Percentiles rank a stretch among this genome's conserved stretches.
Evolutionary conservation across 2,797 vertebrate species (phyloP).

Genomic region (Lacerta bilineata): DNA sequence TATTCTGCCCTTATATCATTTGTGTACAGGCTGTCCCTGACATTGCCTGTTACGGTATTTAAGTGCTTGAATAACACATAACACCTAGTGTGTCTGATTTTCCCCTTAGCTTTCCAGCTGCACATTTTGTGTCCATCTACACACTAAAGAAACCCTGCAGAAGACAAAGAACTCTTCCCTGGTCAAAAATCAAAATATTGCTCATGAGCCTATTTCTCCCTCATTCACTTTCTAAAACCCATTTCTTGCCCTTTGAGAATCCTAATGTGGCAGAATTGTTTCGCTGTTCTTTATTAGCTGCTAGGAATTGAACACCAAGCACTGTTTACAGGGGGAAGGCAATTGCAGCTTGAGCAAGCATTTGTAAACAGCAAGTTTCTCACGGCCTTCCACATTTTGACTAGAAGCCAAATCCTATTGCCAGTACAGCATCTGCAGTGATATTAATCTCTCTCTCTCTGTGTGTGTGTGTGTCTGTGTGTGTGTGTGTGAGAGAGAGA

Average conservation of each 20-base stretch:
- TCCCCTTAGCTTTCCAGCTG: too few relatives aligned
- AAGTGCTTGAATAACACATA: not conserved
- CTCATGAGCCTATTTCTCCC: not conserved
- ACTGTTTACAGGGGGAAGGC: not conserved
- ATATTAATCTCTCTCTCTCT: not conserved
- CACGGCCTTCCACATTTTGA: slow-evolving; percentile 27
- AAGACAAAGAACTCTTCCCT: not conserved
- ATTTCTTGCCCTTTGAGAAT: slow-evolving; percentile 6
- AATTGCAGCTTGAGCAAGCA: slow-evolving; percentile 7
- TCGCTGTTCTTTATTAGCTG: slow-evolving; percentile 4
- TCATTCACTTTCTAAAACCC: not conserved
- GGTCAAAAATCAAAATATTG: not conserved
- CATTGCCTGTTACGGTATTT: not conserved
- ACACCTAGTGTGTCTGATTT: not conserved
- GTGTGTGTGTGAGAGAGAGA: not conserved
- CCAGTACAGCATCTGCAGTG: slow-evolving; percentile 15
- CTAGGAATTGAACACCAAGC: not conserved
- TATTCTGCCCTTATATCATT: not conserved
- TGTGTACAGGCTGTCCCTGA: not conserved
- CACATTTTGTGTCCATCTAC: too few relatives aligned
- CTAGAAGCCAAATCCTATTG: slow-evolving; percentile 12
- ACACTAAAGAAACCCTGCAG: too few relatives aligned
- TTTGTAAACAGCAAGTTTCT: slow-evolving; percentile 30
- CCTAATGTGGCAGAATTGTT: not conserved
- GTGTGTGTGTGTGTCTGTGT: not conserved